A percentile compares a stretch with the other conserved stretches of the same genome.
These are phyloP conservation scores for Channa argus DNA, from an alignment of 2,113 vertebrate genomes.

Conservation along the genomic window DNA sequence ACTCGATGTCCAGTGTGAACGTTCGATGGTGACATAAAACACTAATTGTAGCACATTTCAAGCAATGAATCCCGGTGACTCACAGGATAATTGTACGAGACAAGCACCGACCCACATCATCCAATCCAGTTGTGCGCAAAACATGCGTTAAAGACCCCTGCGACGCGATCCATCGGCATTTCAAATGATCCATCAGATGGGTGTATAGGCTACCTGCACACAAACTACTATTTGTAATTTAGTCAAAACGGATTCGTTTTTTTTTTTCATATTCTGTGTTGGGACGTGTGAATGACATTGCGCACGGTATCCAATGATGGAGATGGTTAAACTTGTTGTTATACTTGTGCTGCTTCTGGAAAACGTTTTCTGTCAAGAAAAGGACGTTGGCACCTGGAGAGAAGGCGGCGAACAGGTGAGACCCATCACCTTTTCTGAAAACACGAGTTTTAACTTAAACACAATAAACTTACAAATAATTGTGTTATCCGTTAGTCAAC, in stretches of 20 bases:
- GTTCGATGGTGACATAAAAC: neutral
- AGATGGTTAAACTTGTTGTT: conserved; percentile 78
- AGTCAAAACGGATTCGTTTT: neutral
- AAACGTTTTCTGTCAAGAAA: conserved; percentile 80
- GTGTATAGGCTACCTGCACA: neutral
- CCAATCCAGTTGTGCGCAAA: conserved; percentile 53
- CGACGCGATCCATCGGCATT: neutral
- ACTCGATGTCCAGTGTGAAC: neutral
- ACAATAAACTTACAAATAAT: no score
- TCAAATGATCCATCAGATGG: neutral
- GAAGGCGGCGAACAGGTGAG: conserved; percentile 38
- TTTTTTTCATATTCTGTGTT: neutral
- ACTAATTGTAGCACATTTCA: neutral
- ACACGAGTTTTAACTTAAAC: no score
- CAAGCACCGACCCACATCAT: neutral
- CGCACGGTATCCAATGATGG: conserved; percentile 78
- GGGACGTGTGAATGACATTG: neutral
- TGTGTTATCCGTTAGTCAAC: no score
- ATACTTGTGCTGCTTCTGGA: conserved; percentile 82
- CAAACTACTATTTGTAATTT: neutral
- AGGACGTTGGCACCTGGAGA: conserved; percentile 77
- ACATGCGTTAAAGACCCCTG: conserved; percentile 1
- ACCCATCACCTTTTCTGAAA: neutral
- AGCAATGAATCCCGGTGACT: conserved; percentile 13
- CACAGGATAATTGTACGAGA: conserved; percentile 11